Base-by-base conservation (phyloP, 2,888 invertebrate species). In the Metopia argyrocephala region DNA sequence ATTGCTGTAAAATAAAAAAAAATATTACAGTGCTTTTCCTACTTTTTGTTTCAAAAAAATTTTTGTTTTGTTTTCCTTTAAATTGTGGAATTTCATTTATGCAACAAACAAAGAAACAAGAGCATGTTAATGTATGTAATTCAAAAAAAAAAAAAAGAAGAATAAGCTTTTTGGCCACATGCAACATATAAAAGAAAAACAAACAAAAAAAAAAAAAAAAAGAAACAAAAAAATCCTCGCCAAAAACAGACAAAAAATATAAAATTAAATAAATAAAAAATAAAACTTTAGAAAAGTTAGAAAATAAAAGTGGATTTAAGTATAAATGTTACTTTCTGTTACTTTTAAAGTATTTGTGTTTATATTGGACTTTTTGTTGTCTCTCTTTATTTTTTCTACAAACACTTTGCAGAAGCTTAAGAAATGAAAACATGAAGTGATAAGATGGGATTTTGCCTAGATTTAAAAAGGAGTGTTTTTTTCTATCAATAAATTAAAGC, bases 1-100 rank as follows among this genome's bases (percentile, higher is more conserved):
- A 68, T 21, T 46, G 27, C 56, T 68, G 20, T 28, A 56, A 57
- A 57, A 68, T 65, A 65, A 68, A 68, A 68, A n/a, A n/a, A 57
- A 46, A 27, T 68, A 46, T 25, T 56, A 18, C 56, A 27, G 27
- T 20, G 27, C 25, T 46, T 68, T 68, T 25, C 46, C 45, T 27
- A 12, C 25, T 25, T 56, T 38, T 20, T 5, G 7, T n/a, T 7
- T 38, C 15, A 9, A 1, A 12, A 12, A 38, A 15, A 0, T 38
- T 38, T 38, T 15, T 12, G 9, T 38, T 38, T 12, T 15, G 38
- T 15, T 38, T 38, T 38, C 2, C 3, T 38, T 38, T 38, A 12
- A 12, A 12, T 31, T 31, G 31, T 31, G 3, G 0, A 31, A 0
- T 12, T 31, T 31, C 31, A 31, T 31, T 31, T 2, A 31, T 31